Evolutionary conservation across 2,888 invertebrate genomes (phyloP).

Genomic region (Thyatira batis): DNA sequence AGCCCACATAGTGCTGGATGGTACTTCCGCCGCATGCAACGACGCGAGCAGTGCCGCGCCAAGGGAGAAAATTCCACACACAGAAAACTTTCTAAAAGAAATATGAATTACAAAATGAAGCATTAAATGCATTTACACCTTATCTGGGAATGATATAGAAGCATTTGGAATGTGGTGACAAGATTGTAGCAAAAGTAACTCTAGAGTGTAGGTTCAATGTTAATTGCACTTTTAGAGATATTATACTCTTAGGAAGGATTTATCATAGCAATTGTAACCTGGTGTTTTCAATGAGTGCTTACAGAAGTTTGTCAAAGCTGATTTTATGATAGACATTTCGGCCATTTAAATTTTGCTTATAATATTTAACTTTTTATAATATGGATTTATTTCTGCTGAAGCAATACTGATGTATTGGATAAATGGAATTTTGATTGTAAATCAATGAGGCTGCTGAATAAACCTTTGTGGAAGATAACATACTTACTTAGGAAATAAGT

Average conservation of each 20-base stretch:
- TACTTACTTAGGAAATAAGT: background rate
- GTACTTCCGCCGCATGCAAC: constrained; percentile 76
- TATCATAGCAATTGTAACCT: background rate
- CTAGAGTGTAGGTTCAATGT: constrained; percentile 2
- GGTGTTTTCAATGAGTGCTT: background rate
- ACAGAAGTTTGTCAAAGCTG: background rate
- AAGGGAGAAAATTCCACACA: constrained; percentile 64
- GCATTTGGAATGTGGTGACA: background rate
- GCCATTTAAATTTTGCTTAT: background rate
- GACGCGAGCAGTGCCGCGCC: constrained; percentile 70
- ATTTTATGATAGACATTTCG: background rate
- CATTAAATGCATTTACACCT: constrained; percentile 35
- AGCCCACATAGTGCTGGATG: constrained; percentile 64
- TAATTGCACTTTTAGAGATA: constrained; percentile 2
- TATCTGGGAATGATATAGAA: background rate
- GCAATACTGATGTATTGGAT: background rate
- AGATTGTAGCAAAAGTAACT: background rate
- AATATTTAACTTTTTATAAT: background rate
- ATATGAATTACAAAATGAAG: constrained; percentile 69
- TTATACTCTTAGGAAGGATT: background rate
- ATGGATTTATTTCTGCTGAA: background rate
- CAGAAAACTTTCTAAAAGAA: constrained; percentile 56
- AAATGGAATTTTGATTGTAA: background rate
- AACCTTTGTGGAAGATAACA: background rate
- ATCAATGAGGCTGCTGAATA: background rate